Evolutionary conservation across 2,888 invertebrate genomes (phyloP), one percentile per base, ranked within the genome.

Genomic region (Latrodectus elegans): DNA sequence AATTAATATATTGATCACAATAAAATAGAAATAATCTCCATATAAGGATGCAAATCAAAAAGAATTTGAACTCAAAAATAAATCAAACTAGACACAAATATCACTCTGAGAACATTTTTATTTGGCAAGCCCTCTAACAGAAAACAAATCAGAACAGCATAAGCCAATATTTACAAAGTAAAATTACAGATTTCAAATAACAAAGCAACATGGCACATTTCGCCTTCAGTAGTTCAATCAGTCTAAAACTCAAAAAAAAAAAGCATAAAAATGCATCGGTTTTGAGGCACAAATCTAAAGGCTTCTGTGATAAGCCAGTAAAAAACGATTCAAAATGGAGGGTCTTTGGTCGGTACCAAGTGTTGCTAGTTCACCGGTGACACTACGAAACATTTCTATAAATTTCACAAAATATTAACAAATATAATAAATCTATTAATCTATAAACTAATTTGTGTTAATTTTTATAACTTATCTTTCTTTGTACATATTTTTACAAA

Each of bases 91-190:
- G 60, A 53, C 67, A 38, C 2, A 11, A n/a, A 17, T 70, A 8
- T 53, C 82, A 88, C 87, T 83, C 87, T 88, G 75, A 83, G 78
- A 83, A 88, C 78, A 78, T 77, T 77, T 88, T 88, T 88, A 88
- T 88, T 88, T 52, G 68, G 77, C 83, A 88, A 82, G 87, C 87
- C 71, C 70, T 86, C 81, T 88, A 88, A 88, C 82, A 82, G 73
- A 78, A 84, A 85, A 73, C 70, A 76, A 85, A 88, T 78, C 55
- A 82, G 49, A 68, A 79, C 10, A 80, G 71, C 65, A 83, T 73
- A 88, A 88, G 87, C 87, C 87, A 78, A 78, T 88, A 88, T 88
- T 77, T 88, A 88, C 87, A 88, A 75, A 78, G 73, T 87, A 87
- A 87, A 87, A 78, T 87, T 77, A 81, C 82, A 81, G 11, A 49